Base-by-base conservation (phyloP, 2,113 vertebrate genomes). In the Sebastes fasciatus region DNA sequence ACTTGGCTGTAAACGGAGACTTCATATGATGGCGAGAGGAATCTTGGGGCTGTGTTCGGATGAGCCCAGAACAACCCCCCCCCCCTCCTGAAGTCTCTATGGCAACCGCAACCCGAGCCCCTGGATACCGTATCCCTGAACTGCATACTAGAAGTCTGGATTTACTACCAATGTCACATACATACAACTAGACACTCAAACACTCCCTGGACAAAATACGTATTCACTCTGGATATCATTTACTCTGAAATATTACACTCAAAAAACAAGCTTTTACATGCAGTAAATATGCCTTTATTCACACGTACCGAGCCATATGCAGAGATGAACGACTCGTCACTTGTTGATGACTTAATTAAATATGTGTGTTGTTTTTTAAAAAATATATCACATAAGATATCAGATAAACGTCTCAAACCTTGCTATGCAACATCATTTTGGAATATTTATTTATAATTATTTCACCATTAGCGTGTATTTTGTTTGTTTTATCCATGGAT, bases 21-120 rank as follows among this genome's bases (percentile, higher is more conserved):
- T 88, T 90, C 90, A 91, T 90, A 81, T 92, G 92, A 93, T 89
- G 86, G 51, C 83, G 74, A n/a, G 12, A 63, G 80, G 86, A 90
- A 92, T 89, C 54, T 87, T 64, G 57, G 61, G 72, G 89, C 86
- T 78, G 78, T 67, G 60, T n/a, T 84, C 61, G 70, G 78, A 90
- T 83, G 80, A 78, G 77, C 80, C 69, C 51, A 49, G 26, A 8
- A 8, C 17, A 54, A 54, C 57, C 19, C 67, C 70, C 64, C 55
- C 86, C 86, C 49, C 73, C 72, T 83, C 75, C 77, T 83, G 58
- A 62, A 13, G 58, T 91, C 74, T 86, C 86, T 83, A 88, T 81
- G 86, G 88, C 69, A 85, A 94, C 90, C 2, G 93, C 84, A 94
- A 95, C 91, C 80, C 5, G 92, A 95, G 67, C 80, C 65, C 63